phyloP scores from a whole-genome alignment of 1,140 invertebrate genomes.

The Eumaeus atala region DNA sequence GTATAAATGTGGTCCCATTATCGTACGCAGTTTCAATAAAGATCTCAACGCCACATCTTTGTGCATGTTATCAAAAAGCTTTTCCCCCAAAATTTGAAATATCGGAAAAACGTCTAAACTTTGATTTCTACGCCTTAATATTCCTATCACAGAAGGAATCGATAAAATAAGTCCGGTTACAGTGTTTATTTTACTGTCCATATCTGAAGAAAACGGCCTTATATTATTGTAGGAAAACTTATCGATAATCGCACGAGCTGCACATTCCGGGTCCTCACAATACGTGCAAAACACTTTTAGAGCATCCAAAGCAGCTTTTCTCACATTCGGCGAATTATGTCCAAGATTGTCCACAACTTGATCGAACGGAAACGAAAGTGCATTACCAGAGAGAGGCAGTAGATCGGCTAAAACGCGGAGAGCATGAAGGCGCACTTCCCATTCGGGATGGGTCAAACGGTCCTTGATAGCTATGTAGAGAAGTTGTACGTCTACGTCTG shows the following conservation, averaged over 20 bases:
- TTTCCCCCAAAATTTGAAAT: slow-evolving; percentile 78
- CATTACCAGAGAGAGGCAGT: slow-evolving; percentile 79
- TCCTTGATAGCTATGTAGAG: slow-evolving; percentile 81
- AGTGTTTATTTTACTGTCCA: slow-evolving; percentile 77
- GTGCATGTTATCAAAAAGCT: slow-evolving; percentile 78
- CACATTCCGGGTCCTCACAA: slow-evolving; percentile 75
- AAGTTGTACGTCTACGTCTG: slow-evolving; percentile 77
- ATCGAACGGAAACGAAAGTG: slow-evolving; percentile 79
- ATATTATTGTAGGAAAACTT: slow-evolving; percentile 77
- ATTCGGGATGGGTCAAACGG: slow-evolving; percentile 84
- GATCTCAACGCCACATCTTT: slow-evolving; percentile 81
- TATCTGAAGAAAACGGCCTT: slow-evolving; percentile 63
- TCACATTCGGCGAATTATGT: slow-evolving; percentile 82
- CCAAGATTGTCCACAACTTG: slow-evolving; percentile 83
- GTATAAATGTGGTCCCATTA: slow-evolving; percentile 79
- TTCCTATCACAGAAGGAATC: slow-evolving; percentile 78
- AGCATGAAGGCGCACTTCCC: slow-evolving; percentile 87
- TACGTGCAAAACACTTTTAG: slow-evolving; percentile 79
- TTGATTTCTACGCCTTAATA: slow-evolving; percentile 59
- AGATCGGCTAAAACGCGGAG: slow-evolving; percentile 83
- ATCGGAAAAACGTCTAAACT: slow-evolving; percentile 60
- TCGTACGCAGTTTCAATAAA: slow-evolving; percentile 78
- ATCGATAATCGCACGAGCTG: slow-evolving; percentile 77
- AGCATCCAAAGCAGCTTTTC: slow-evolving; percentile 83
- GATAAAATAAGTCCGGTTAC: slow-evolving; percentile 80